Conservation (phyloP, 2,797 vertebrate species). For the Myotis myotis region DNA sequence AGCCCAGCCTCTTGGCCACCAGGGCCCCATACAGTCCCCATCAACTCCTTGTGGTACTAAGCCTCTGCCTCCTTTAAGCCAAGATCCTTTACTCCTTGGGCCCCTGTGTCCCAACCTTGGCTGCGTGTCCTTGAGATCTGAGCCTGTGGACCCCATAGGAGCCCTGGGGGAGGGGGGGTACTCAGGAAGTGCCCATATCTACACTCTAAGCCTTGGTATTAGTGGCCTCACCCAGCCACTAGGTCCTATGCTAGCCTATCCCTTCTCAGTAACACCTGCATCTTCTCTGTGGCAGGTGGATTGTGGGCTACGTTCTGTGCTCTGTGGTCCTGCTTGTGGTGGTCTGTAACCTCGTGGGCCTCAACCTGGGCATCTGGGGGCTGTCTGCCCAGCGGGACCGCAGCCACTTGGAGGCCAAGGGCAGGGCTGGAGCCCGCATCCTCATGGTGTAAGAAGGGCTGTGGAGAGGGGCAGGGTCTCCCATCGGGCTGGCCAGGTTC, state of each 20-base stretch:
- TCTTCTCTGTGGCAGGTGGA: constrained; percentile 83
- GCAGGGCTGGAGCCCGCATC: constrained; percentile 82
- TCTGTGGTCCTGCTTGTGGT: constrained; percentile 85
- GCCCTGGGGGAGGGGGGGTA: accelerated
- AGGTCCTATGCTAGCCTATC: background rate
- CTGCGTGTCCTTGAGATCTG: background rate
- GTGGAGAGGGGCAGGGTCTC: background rate
- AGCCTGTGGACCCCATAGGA: background rate
- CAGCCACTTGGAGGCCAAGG: constrained; percentile 75
- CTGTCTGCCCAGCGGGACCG: constrained; percentile 81
- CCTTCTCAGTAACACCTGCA: background rate
- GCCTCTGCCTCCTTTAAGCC: background rate
- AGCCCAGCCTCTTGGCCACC: background rate
- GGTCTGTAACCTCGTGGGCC: constrained; percentile 82
- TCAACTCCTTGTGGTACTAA: background rate
- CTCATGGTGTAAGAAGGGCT: constrained; percentile 85
- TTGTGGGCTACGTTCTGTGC: constrained; percentile 81
- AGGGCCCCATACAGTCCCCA: background rate
- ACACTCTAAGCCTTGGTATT: background rate
- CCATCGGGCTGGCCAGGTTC: background rate
- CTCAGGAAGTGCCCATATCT: background rate
- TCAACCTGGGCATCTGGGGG: constrained; percentile 83
- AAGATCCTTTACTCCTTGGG: background rate
- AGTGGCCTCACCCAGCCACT: background rate
- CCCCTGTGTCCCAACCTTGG: background rate